Evolutionary conservation across 2,797 vertebrate species (phyloP).

Genomic region (Cynodonichthys magdalenae): DNA sequence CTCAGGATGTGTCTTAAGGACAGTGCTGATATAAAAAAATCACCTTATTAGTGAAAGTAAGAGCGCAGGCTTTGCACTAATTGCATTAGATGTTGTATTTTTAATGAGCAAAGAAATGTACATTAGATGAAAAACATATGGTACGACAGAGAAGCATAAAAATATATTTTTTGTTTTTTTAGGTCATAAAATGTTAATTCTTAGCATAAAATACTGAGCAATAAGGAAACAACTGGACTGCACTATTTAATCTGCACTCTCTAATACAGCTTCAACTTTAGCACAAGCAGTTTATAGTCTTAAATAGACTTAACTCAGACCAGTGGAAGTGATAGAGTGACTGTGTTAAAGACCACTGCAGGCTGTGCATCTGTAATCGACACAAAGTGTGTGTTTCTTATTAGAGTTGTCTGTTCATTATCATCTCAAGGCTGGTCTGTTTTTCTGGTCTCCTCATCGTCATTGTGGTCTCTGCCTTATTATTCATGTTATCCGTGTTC

Average conservation of each 20-base stretch:
- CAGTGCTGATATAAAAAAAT: conserved; percentile 59
- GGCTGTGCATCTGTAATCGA: conserved; percentile 19
- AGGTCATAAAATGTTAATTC: conserved; percentile 10
- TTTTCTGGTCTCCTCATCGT: conserved; percentile 67
- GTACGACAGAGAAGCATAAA: conserved; percentile 19
- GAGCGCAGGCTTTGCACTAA: conserved; percentile 36
- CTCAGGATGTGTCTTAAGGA: conserved; percentile 55
- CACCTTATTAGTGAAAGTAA: conserved; percentile 43
- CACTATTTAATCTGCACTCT: conserved; percentile 17
- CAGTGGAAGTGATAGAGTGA: conserved; percentile 17
- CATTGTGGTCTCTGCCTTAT: conserved; percentile 76
- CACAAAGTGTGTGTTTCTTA: conserved; percentile 41
- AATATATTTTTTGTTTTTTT: conserved; percentile 1
- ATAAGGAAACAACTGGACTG: conserved; percentile 5
- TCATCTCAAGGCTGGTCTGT: conserved; percentile 54
- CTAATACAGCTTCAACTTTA: conserved; percentile 12
- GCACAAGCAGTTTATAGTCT: conserved; percentile 24
- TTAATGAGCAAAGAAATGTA: conserved; percentile 34
- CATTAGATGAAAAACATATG: conserved; percentile 44
- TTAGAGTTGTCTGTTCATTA: conserved; percentile 48
- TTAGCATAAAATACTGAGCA: conserved; percentile 23
- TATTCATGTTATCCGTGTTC: conserved; percentile 81
- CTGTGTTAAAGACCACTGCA: conserved; percentile 20
- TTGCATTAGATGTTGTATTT: conserved; percentile 45
- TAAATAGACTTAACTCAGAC: conserved; percentile 27